Conservation (phyloP, 2,888 invertebrate species). For the Synanthedon tipuliformis region DNA sequence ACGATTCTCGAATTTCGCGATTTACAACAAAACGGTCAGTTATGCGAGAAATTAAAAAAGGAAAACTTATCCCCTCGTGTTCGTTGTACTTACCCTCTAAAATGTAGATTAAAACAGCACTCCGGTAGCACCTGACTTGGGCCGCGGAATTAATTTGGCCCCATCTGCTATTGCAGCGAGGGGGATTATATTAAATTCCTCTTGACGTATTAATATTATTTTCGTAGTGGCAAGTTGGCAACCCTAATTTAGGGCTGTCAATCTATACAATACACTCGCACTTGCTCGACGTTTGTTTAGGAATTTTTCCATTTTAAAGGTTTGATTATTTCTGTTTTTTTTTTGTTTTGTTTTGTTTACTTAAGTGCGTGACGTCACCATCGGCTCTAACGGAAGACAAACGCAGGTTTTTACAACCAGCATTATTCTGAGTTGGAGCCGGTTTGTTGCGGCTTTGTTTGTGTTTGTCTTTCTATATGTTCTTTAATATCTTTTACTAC, state of each 20-base stretch:
- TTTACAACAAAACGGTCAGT: neutral
- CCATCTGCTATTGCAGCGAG: slow-evolving; percentile 28
- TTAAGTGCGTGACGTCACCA: too few relatives aligned
- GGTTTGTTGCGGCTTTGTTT: too few relatives aligned
- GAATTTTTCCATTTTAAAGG: too few relatives aligned
- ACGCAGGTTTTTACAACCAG: too few relatives aligned
- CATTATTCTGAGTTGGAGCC: too few relatives aligned
- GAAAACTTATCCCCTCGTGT: slow-evolving; percentile 8
- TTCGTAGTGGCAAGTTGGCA: slow-evolving; percentile 21
- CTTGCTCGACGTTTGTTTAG: too few relatives aligned
- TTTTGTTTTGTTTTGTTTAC: too few relatives aligned
- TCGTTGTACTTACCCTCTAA: slow-evolving; percentile 19
- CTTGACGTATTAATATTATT: slow-evolving; percentile 43
- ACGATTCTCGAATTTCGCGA: too few relatives aligned
- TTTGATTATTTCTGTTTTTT: too few relatives aligned
- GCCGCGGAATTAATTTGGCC: slow-evolving; percentile 24
- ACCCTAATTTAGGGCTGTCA: slow-evolving; percentile 10
- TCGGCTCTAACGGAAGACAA: too few relatives aligned
- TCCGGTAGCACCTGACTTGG: slow-evolving; percentile 34
- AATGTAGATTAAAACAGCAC: slow-evolving; percentile 36
- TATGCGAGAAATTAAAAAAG: neutral
- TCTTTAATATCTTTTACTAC: too few relatives aligned
- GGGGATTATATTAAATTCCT: slow-evolving; percentile 44
- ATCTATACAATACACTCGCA: neutral
- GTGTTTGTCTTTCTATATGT: too few relatives aligned